phyloP scores from a whole-genome alignment of 1,140 invertebrate species.

The Gonioctena quinquepunctata region DNA sequence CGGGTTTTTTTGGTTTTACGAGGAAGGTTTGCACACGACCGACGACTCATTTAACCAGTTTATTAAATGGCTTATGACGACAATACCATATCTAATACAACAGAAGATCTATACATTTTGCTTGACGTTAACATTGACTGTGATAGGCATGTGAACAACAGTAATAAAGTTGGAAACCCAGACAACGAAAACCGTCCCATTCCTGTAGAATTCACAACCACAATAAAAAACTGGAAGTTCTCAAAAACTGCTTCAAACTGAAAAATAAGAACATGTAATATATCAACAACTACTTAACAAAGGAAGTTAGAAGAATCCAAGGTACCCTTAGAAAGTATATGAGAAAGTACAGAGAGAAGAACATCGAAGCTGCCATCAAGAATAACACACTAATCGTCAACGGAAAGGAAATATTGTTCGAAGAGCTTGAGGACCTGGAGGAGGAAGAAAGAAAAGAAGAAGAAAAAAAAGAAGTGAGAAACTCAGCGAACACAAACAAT shows the following conservation, averaged over 20 bases:
- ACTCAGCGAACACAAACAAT: no score
- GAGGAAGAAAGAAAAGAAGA: no score
- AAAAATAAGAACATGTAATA: neutral
- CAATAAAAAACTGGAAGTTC: neutral
- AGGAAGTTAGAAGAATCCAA: neutral
- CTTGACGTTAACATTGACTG: neutral
- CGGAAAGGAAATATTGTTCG: neutral
- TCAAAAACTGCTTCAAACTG: neutral
- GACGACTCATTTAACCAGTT: no score
- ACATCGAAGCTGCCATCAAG: neutral
- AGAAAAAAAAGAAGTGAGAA: no score
- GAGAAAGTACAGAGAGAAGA: neutral
- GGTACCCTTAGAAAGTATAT: neutral
- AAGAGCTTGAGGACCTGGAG: neutral
- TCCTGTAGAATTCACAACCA: neutral
- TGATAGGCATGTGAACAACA: neutral
- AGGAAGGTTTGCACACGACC: no score
- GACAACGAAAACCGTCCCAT: neutral
- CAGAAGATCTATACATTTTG: neutral
- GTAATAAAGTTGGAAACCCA: neutral
- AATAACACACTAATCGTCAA: neutral
- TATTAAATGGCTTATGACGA: no score
- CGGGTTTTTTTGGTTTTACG: no score
- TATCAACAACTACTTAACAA: neutral
- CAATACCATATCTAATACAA: no score